Base-by-base conservation (phyloP, 2,797 vertebrate species). In the Synanceia verrucosa region DNA sequence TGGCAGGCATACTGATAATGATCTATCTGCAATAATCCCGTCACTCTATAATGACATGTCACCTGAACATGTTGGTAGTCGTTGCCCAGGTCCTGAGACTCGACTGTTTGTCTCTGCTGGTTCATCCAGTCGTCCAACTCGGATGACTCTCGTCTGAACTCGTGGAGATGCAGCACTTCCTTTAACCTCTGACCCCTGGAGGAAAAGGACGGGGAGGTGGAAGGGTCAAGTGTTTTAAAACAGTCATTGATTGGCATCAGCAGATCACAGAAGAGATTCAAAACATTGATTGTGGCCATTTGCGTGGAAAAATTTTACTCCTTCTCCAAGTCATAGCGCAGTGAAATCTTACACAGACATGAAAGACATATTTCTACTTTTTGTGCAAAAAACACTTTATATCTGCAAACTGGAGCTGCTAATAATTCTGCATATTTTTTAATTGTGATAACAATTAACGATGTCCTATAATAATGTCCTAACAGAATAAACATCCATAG, bases 81-180 rank as follows among this genome's bases (percentile, higher is more conserved):
- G 24, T 87, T 94, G 74, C 96, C 95, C 12, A 93, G 93, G 53
- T 94, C 94, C 85, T 93, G 90, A 60, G 89, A 92, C 41, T 91
- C 85, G 19, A 88, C 94, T 3, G 59, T 80, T 84, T 92, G 95
- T 55, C 85, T 94, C 87, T 95, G 94, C 76, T 92, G 89, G 62
- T 65, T 69, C 78, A 97, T 94, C 96, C 96, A 97, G 34, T 92
- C 92, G 72, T 92, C 93, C n/a, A 97, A 76, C 55, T 96, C 95
- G 44, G 90, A 86, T 0, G 92, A 93, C 78, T 97, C 96, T 18
- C 89, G 88, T 48, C 83, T 83, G 84, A 95, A 96, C 78, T 96
- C 94, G 18, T 97, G 95, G n/a, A 97, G 88, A 9, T 77, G 80
- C 63, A 96, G 91, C n/a, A 92, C 90, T 52, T 96, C 95, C 65